Evolutionary conservation across 1,140 invertebrate genomes (phyloP).

Genomic region (Brachionus rotundiformis): DNA sequence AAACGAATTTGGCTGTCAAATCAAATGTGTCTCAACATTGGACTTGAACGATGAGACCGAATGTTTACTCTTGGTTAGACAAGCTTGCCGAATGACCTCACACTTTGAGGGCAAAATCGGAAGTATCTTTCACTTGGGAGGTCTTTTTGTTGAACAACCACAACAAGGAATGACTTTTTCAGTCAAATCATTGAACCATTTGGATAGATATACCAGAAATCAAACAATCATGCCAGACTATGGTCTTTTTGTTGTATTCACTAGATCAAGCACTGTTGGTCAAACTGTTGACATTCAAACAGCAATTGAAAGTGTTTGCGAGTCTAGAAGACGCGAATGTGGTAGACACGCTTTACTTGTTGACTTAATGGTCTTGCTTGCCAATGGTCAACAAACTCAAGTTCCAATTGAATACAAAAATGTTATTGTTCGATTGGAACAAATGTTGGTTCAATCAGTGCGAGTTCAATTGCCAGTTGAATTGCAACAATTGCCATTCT

Average conservation of each 20-base stretch:
- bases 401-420: background rate
- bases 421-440: background rate
- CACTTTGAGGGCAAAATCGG: constrained; percentile 37
- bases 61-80: constrained; percentile 25
- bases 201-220: constrained; percentile 8
- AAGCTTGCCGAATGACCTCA: constrained; percentile 18
- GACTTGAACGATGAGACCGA: constrained; percentile 16
- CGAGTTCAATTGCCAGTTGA: constrained; percentile 21
- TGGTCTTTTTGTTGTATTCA: constrained; percentile 35
- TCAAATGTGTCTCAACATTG: constrained; percentile 24
- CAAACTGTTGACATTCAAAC: background rate
- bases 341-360: constrained; percentile 7
- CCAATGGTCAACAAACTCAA: background rate
- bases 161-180: background rate
- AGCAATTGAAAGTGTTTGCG: background rate
- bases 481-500: background rate
- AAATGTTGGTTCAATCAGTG: background rate
- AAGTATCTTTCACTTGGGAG: background rate
- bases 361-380: background rate
- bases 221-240: constrained; percentile 27
- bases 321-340: constrained; percentile 1
- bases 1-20: constrained; percentile 24
- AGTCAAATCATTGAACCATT: background rate
- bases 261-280: background rate
- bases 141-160: constrained; percentile 26